Conservation (phyloP, 2,888 invertebrate species). For the Ryuthela nishihirai region DNA sequence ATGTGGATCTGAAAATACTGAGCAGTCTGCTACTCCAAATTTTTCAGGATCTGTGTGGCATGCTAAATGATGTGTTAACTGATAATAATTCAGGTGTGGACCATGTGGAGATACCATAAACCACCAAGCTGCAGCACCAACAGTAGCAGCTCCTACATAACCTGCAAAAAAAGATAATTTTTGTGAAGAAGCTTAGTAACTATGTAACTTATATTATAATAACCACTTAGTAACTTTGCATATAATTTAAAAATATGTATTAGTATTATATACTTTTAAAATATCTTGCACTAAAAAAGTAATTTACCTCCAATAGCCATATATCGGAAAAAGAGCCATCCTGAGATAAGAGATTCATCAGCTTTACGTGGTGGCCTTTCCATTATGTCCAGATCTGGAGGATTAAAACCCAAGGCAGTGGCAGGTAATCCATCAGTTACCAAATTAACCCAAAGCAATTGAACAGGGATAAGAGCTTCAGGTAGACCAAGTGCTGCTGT, state of each 20-base stretch:
- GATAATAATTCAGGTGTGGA: conserved; percentile 94
- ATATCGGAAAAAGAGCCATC: conserved; percentile 99
- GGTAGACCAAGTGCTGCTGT: conserved; percentile 99
- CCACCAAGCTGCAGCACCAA: conserved; percentile 99
- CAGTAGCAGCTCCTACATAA: conserved; percentile 97
- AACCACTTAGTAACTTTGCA: neutral
- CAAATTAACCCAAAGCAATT: conserved; percentile 99
- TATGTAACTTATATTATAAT: neutral
- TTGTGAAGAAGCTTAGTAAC: no score
- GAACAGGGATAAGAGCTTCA: conserved; percentile 98
- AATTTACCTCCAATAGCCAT: conserved; percentile 56
- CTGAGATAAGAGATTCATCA: conserved; percentile 97
- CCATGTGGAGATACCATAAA: conserved; percentile 93
- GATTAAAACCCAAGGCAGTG: conserved; percentile 99
- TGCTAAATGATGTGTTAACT: conserved; percentile 95
- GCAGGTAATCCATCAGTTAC: conserved; percentile 95
- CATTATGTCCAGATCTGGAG: conserved; percentile 99
- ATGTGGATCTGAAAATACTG: conserved; percentile 96
- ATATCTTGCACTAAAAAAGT: no score
- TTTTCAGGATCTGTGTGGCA: conserved; percentile 85
- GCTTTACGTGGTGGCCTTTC: conserved; percentile 95
- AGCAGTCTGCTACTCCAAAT: conserved; percentile 96
- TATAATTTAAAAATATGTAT: neutral
- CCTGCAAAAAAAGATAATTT: conserved; percentile 72
- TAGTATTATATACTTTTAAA: no score